phyloP scores from a whole-genome alignment of 2,113 vertebrate species.

The Sturnira hondurensis region DNA sequence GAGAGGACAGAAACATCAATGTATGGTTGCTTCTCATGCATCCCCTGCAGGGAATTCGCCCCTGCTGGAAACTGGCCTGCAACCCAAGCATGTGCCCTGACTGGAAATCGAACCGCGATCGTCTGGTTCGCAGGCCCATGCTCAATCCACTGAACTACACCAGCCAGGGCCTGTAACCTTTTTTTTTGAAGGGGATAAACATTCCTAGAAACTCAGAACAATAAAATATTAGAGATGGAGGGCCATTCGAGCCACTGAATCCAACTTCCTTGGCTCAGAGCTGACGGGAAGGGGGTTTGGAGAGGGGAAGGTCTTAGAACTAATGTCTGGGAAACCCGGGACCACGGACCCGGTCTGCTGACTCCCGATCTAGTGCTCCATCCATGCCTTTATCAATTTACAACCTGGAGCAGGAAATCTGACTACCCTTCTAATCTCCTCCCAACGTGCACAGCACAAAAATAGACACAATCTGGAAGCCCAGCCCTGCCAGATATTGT shows the following conservation, averaged over 20 bases:
- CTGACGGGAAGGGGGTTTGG: background rate
- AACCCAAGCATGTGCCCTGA: too few relatives aligned
- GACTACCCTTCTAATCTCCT: conserved; percentile 84
- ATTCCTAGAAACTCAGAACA: conserved; percentile 32
- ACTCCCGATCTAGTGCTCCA: conserved; percentile 55
- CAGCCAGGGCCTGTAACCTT: too few relatives aligned
- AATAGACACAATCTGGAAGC: conserved; percentile 86
- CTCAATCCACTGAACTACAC: too few relatives aligned
- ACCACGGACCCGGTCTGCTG: conserved; percentile 31
- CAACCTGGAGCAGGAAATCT: conserved; percentile 81
- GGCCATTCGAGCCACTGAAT: background rate
- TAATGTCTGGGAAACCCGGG: conserved; percentile 2
- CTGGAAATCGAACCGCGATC: too few relatives aligned
- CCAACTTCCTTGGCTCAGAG: background rate
- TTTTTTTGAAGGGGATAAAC: background rate
- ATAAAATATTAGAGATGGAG: conserved; percentile 17
- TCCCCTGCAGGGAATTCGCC: too few relatives aligned
- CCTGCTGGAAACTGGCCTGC: too few relatives aligned
- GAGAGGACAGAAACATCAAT: too few relatives aligned
- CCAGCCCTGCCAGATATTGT: conserved; percentile 82
- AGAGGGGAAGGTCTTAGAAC: background rate
- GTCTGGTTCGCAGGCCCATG: too few relatives aligned
- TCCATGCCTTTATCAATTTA: conserved; percentile 81
- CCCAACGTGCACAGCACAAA: conserved; percentile 81
- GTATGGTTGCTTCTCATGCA: too few relatives aligned